Base-by-base conservation (phyloP, 2,113 vertebrate species). In the Rhinogobius similis region DNA sequence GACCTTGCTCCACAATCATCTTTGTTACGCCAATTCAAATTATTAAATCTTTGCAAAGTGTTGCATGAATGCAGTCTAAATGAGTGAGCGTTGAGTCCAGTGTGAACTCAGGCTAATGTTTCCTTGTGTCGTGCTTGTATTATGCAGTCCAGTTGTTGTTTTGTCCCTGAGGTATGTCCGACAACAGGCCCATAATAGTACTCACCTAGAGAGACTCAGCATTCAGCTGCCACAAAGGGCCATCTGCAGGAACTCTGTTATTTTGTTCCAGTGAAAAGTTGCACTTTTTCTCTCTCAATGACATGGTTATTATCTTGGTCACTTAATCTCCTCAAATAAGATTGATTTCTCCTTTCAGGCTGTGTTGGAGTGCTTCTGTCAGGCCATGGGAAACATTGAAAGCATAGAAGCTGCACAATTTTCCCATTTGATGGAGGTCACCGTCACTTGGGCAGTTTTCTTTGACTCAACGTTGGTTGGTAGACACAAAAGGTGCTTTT, bases 241-340 rank as follows among this genome's bases (percentile, higher is more conserved):
- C 86, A 82, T 87, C 86, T 87, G 85, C 84, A 85, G 75, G 67
- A 86, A 78, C 82, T 82, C 66, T 11, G 64, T 80, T 75, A 82
- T 85, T 88, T 84, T 71, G 21, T 59, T 75, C 73, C 62, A 73
- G 79, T 86, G 77, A 88, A 80, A 82, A 86, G 82, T 76, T 62
- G 46, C 52, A 73, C 65, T 64, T 77, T 79, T 70, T 69, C 70
- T 84, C 83, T 84, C 68, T 89, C 86, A 68, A 88, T 91, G 86
- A 89, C 88, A 88, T 76, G 86, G 83, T 90, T 90, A 87, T 91
- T 88, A 90, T 92, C 86, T 87, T 85, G 86, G 88, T 90, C 88
- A 88, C 87, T 90, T 88, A 87, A 91, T 92, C 90, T 87, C 85
- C 87, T 89, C 86, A 84, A 88, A 89, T 90, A 90, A 91, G 91